phyloP scores from a whole-genome alignment of 2,113 vertebrate species.

The Phyllostomus discolor region DNA sequence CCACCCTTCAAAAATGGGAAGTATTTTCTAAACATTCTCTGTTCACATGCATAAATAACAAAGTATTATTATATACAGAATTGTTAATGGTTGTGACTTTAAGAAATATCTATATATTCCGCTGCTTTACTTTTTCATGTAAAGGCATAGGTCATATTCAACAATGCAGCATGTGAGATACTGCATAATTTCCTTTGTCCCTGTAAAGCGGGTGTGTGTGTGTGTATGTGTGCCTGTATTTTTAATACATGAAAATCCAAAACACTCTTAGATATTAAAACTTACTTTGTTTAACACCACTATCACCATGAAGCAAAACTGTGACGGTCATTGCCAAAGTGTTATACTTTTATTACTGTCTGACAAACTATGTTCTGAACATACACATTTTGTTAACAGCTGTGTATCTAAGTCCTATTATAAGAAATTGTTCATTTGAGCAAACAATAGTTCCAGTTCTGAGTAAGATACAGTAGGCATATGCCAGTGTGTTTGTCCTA shows the following conservation, averaged over 20 bases:
- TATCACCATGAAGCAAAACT: slow-evolving; percentile 53
- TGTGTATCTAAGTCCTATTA: not conserved
- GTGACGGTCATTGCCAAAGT: slow-evolving; percentile 12
- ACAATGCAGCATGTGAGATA: not conserved
- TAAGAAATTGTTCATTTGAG: not conserved
- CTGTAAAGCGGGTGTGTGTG: not conserved
- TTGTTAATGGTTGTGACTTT: not conserved
- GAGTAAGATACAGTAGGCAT: not conserved
- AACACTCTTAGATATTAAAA: not conserved
- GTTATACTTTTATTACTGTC: not conserved
- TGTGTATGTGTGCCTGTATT: not conserved
- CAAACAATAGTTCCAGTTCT: not conserved
- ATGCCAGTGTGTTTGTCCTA: not conserved
- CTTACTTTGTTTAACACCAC: slow-evolving; percentile 30
- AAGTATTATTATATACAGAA: not conserved
- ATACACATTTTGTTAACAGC: slow-evolving; percentile 39
- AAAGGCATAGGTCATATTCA: not conserved
- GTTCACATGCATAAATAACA: not conserved
- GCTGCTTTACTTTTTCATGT: not conserved
- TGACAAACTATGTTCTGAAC: slow-evolving; percentile 1
- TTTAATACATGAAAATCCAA: not conserved
- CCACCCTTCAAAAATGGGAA: not conserved
- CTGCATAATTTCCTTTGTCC: not conserved
- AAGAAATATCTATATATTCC: not conserved
- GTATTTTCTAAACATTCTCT: not conserved